Evolutionary conservation across 1,140 invertebrate species (phyloP).

Genomic region (Aphelinus certus): DNA sequence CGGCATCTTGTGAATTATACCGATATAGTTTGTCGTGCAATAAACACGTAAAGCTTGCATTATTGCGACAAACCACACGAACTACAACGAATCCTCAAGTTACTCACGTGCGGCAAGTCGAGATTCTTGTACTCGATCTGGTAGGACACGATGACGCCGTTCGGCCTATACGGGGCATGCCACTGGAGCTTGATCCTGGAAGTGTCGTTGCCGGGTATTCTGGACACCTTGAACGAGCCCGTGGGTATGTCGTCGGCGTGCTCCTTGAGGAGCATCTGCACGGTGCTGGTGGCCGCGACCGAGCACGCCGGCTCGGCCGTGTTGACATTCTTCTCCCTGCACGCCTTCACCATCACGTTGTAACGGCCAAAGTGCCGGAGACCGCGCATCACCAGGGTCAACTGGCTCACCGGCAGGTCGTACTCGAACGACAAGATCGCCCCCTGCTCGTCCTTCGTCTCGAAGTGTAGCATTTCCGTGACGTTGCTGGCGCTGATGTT

Average conservation of each 20-base stretch:
- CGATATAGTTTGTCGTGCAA: background rate
- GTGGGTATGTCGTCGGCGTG: conserved; percentile 71
- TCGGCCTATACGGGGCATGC: conserved; percentile 83
- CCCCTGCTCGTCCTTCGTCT: conserved; percentile 33
- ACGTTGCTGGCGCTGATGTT: background rate
- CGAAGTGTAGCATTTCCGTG: background rate
- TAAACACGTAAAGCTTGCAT: background rate
- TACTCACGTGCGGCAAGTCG: conserved; percentile 70
- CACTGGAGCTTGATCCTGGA: conserved; percentile 74
- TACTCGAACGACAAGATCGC: conserved; percentile 49
- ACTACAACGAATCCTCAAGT: conserved; percentile 4
- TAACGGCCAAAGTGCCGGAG: conserved; percentile 80
- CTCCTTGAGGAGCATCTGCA: conserved; percentile 61
- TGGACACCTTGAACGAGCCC: conserved; percentile 59
- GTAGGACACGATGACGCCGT: conserved; percentile 87
- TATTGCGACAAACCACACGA: conserved; percentile 1
- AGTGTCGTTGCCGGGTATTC: conserved; percentile 52
- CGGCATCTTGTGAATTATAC: conserved; percentile 6
- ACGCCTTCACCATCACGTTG: conserved; percentile 77
- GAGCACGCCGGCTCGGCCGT: conserved; percentile 59
- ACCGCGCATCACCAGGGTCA: conserved; percentile 68
- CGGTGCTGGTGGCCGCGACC: conserved; percentile 58
- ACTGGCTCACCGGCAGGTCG: conserved; percentile 50
- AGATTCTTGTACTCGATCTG: conserved; percentile 77
- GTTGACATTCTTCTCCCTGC: conserved; percentile 68